Conservation (phyloP, 2,888 invertebrate genomes). For the Elegia similella region DNA sequence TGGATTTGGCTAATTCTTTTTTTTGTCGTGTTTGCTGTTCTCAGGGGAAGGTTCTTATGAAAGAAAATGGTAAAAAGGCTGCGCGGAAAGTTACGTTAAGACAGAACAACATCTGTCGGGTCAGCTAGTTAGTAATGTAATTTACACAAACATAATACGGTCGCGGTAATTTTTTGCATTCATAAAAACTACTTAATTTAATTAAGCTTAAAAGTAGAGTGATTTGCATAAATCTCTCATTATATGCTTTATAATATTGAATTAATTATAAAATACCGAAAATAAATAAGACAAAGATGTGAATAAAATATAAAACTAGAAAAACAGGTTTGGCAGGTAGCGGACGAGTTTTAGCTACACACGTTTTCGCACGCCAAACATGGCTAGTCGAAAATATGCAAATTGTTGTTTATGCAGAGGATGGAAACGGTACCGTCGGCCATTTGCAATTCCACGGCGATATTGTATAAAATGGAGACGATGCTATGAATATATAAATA, state of each 20-base stretch:
- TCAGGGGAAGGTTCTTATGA: too few relatives aligned
- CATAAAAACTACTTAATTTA: not conserved
- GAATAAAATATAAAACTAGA: slow-evolving; percentile 15
- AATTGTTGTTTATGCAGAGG: slow-evolving; percentile 58
- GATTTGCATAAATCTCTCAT: slow-evolving; percentile 2
- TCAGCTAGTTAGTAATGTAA: not conserved
- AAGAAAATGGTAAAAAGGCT: too few relatives aligned
- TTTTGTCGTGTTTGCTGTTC: too few relatives aligned
- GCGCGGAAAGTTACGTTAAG: too few relatives aligned
- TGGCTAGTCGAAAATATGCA: slow-evolving; percentile 57
- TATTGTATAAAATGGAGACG: slow-evolving; percentile 62
- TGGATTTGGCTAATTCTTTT: too few relatives aligned
- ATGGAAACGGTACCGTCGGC: slow-evolving; percentile 67
- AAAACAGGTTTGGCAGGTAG: slow-evolving; percentile 23
- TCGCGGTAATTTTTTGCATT: not conserved
- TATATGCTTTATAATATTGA: not conserved
- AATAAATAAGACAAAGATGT: slow-evolving; percentile 9
- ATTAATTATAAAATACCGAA: not conserved
- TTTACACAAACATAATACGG: not conserved
- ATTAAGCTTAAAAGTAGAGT: not conserved
- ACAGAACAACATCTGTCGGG: too few relatives aligned
- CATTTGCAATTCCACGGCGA: slow-evolving; percentile 64
- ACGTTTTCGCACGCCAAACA: slow-evolving; percentile 38
- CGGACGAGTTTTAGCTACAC: slow-evolving; percentile 23
- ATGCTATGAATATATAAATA: slow-evolving; percentile 64